Evolutionary conservation across 2,797 vertebrate genomes (phyloP), one percentile per base, ranked within the genome.

Genomic region (Silurus lanzhouensis): DNA sequence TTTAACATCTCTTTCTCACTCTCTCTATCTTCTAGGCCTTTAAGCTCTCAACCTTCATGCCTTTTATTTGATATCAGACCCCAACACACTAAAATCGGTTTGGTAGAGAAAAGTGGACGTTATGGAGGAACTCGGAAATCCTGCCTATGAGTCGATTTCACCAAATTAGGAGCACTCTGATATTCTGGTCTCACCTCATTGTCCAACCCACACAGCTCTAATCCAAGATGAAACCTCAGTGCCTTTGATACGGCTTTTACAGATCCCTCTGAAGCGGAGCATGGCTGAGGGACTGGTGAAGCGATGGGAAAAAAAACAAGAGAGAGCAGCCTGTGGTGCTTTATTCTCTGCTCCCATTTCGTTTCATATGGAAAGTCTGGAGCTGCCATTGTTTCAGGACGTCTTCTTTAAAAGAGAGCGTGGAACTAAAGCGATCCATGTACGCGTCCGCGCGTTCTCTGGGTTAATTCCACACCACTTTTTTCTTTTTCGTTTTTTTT

Each of bases 231-330:
- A 92, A 91, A 91, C 87, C 75, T 87, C 46, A 88, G 81, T 79
- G 15, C 64, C 90, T 93, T 91, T 92, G 90, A 92, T 93, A 92
- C 89, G 88, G 88, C 88, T 90, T 84, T 89, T 90, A 92, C 90
- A 91, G 83, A 77, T 85, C 10, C 0, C 81, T 92, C 52, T 92
- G 90, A 92, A 90, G 60, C 4, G 5, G 66, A 87, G 90, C 91
- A 92, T 61, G 48, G 77, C 82, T 83, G 86, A 91, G 82, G 85
- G 38, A 86, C 66, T 52, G 44, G 87, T 20, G 27, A 75, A 66
- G 55, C 72, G 55, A 66, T 78, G 63, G 67, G 68, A 84, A 88
- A 84, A 86, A 81, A 88, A 86, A 86, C 71, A 88, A 55, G 66
- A 46, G 48, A 52, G 57, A 72, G 71, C 80, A 27, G 81, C 38